phyloP scores from a whole-genome alignment of 2,888 invertebrate species.

The Nephrotoma flavescens region DNA sequence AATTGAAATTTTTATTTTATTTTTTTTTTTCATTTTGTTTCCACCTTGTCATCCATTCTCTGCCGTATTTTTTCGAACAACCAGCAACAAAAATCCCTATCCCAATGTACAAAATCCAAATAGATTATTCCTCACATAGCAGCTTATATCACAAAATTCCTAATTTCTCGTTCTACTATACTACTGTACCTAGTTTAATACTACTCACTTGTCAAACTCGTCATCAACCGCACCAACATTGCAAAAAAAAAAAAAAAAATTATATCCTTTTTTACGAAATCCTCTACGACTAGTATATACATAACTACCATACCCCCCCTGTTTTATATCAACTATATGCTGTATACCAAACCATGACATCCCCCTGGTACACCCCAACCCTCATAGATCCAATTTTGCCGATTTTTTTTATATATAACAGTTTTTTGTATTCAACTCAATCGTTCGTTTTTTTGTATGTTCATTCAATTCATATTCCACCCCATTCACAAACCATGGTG shows the following conservation, averaged over 20 bases:
- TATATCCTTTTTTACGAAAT: not conserved
- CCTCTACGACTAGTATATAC: not conserved
- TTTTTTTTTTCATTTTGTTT: not conserved
- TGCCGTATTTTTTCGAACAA: not conserved
- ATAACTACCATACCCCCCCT: not conserved
- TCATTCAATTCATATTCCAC: constrained; percentile 3
- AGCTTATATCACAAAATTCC: not conserved
- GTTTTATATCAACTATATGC: not conserved
- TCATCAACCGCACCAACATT: constrained; percentile 4
- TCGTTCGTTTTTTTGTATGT: not conserved
- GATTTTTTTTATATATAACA: not conserved
- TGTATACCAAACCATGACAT: not conserved
- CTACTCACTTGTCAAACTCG: constrained; percentile 2
- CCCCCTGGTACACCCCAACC: not conserved
- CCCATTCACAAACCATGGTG: not conserved
- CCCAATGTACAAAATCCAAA: not conserved
- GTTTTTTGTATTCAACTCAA: constrained; percentile 1
- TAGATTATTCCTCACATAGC: not conserved
- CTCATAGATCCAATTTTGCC: not conserved
- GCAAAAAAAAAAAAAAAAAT: constrained; percentile 1
- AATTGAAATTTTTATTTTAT: not conserved
- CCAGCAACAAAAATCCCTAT: not conserved
- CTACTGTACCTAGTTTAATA: not conserved
- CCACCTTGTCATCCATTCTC: not conserved
- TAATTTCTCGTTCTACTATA: not conserved